Evolutionary conservation across 1,140 invertebrate species (phyloP).

Genomic region (Geopemphigus sp.): DNA sequence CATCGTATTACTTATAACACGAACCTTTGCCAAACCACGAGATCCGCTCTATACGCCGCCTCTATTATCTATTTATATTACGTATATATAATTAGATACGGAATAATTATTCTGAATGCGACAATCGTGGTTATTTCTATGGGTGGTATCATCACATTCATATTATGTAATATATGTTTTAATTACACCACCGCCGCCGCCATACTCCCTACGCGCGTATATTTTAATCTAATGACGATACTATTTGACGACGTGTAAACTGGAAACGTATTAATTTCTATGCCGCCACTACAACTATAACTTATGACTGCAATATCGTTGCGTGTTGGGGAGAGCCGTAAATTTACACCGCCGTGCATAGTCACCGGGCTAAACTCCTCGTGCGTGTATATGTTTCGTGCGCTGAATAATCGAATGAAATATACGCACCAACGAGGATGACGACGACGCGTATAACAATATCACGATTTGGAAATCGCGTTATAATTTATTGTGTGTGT

Average conservation of each 20-base stretch:
- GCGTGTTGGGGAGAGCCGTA: neutral
- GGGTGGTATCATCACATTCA: too few species aligned
- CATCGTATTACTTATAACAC: neutral
- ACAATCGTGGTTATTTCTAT: too few species aligned
- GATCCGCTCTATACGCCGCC: neutral
- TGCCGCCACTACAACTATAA: neutral
- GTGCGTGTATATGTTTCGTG: constrained; percentile 9
- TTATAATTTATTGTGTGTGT: neutral
- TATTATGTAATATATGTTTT: neutral
- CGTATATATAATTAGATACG: neutral
- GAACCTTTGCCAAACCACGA: constrained; percentile 4
- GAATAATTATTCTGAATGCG: too few species aligned
- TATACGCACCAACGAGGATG: neutral
- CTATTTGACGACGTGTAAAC: neutral
- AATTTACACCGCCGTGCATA: constrained; percentile 1
- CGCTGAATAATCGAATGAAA: constrained; percentile 20
- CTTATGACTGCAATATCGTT: neutral
- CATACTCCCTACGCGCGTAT: neutral
- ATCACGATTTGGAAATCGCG: constrained; percentile 1
- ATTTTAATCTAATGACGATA: neutral
- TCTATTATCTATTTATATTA: constrained; percentile 27
- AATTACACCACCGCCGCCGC: neutral
- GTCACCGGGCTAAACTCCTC: constrained; percentile 35
- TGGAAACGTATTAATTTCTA: constrained; percentile 2
- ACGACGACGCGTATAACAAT: neutral